phyloP scores from a whole-genome alignment of 2,797 vertebrate genomes.

The Harpagifer antarcticus region DNA sequence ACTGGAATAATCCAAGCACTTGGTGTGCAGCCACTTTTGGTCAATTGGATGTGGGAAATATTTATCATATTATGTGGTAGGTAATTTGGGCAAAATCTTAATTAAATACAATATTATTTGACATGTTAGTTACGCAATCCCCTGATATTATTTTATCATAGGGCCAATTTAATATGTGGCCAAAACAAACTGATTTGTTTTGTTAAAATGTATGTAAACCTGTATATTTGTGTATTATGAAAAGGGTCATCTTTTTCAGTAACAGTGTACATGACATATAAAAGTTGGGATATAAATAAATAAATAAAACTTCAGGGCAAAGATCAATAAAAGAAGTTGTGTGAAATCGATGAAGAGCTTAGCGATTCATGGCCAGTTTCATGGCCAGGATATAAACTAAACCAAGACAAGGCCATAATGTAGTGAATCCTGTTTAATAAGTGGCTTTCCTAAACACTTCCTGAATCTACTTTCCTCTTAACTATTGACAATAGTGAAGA shows the following conservation, averaged over 20 bases:
- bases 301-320: conserved; percentile 12
- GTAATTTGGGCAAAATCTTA: background rate
- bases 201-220: background rate
- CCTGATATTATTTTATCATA: background rate
- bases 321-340: conserved; percentile 31
- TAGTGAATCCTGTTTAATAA: conserved; percentile 24
- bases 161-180: background rate
- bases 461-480: too few species aligned
- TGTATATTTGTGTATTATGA: background rate
- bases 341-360: conserved; percentile 32
- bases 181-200: background rate
- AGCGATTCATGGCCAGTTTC: conserved; percentile 19
- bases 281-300: background rate
- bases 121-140: background rate
- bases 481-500: too few species aligned
- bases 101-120: background rate
- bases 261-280: background rate
- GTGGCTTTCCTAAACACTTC: conserved; percentile 14
- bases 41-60: background rate
- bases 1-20: conserved; percentile 13
- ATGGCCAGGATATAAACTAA: conserved; percentile 20
- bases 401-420: conserved; percentile 21
- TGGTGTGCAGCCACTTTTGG: conserved; percentile 4
- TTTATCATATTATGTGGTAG: background rate
- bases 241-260: background rate